Conservation (phyloP, 2,113 vertebrate genomes). For the Paradoxurus hermaphroditus region DNA sequence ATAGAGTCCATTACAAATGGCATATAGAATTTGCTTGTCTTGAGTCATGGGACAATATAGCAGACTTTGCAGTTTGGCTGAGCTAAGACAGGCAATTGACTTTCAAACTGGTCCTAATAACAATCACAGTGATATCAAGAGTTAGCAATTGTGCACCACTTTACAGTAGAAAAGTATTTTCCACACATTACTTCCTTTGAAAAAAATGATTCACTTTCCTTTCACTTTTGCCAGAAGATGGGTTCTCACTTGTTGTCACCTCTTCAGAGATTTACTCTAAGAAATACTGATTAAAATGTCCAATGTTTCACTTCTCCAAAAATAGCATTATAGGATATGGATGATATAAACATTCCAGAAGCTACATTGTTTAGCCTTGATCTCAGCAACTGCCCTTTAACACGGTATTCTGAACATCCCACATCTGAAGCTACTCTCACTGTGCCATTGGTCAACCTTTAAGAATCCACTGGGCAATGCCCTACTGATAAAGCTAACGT, state of each 20-base stretch:
- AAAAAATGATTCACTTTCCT: not conserved
- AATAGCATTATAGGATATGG: not conserved
- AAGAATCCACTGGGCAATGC: not conserved
- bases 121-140: not conserved
- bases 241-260: not conserved
- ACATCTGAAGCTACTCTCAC: not conserved
- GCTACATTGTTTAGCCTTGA: not conserved
- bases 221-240: not conserved
- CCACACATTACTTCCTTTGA: not conserved
- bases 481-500: not conserved
- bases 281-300: slow-evolving; percentile 21
- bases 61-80: not conserved
- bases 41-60: not conserved
- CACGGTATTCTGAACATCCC: not conserved
- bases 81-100: not conserved
- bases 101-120: not conserved
- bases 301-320: not conserved
- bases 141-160: not conserved
- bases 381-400: not conserved
- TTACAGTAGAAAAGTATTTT: slow-evolving; percentile 2
- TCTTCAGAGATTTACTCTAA: slow-evolving; percentile 10
- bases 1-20: not conserved
- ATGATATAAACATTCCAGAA: not conserved
- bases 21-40: not conserved
- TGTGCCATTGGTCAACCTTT: not conserved